These are phyloP conservation scores for Trachymyrmex septentrionalis DNA, from an alignment of 1,140 invertebrate species.

Conservation along the genomic window DNA sequence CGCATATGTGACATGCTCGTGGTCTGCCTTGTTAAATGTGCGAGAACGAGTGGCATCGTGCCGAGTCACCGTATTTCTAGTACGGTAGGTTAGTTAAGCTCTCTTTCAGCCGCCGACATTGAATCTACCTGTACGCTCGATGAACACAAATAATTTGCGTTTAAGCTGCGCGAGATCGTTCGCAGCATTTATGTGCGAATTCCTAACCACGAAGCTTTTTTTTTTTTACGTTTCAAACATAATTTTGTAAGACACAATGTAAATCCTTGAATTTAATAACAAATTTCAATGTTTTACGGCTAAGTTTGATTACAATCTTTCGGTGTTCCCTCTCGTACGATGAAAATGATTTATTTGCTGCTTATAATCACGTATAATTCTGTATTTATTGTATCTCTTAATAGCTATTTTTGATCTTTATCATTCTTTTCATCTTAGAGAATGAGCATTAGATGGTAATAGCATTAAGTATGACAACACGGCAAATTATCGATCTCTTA, in stretches of 20 bases:
- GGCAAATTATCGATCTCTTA: constrained; percentile 21
- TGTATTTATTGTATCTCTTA: background rate
- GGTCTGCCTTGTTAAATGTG: constrained; percentile 75
- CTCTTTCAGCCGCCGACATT: constrained; percentile 72
- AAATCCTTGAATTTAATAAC: background rate
- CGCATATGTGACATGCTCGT: constrained; percentile 55
- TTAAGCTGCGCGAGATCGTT: constrained; percentile 51
- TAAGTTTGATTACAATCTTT: constrained; percentile 9
- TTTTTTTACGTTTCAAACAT: constrained; percentile 5
- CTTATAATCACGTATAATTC: background rate
- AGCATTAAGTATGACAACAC: constrained; percentile 1
- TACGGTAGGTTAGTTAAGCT: constrained; percentile 81
- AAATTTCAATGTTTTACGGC: background rate
- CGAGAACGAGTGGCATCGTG: constrained; percentile 73
- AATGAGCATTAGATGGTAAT: background rate
- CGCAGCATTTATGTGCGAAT: constrained; percentile 40
- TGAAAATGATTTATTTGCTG: background rate
- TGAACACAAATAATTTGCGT: constrained; percentile 79
- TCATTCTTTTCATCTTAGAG: background rate
- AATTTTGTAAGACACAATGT: background rate
- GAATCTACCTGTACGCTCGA: constrained; percentile 55
- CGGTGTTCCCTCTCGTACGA: background rate
- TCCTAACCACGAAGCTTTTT: constrained; percentile 36
- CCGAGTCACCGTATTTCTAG: constrained; percentile 66
- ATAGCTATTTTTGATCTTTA: background rate